phyloP scores from a whole-genome alignment of 2,113 vertebrate genomes.

The Nothobranchius furzeri region DNA sequence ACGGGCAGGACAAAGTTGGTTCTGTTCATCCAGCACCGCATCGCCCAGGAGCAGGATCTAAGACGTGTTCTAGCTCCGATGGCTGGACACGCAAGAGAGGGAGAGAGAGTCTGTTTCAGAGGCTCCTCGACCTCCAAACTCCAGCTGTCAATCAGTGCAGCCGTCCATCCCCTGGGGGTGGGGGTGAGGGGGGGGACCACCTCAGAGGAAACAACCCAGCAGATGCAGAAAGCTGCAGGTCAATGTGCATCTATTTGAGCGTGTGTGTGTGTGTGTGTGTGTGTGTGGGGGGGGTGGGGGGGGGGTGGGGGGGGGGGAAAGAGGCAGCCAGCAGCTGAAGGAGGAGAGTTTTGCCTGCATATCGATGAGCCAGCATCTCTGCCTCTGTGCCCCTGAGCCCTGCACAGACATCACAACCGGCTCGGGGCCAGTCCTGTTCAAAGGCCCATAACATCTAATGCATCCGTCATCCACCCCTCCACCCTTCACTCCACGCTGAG shows the following conservation, averaged over 20 bases:
- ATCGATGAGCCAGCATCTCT: slow-evolving; percentile 75
- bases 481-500: slow-evolving; percentile 9
- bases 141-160: no score
- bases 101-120: slow-evolving; percentile 64
- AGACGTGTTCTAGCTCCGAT: slow-evolving; percentile 36
- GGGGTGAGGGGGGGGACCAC: no score
- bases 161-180: no score
- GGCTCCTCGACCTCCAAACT: slow-evolving; percentile 66
- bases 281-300: slow-evolving; percentile 40
- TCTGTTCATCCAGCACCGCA: slow-evolving; percentile 28
- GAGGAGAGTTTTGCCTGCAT: slow-evolving; percentile 70
- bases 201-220: slow-evolving; percentile 62
- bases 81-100: slow-evolving; percentile 54
- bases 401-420: slow-evolving; percentile 63
- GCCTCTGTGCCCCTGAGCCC: slow-evolving; percentile 67
- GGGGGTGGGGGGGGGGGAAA: slow-evolving; percentile 16
- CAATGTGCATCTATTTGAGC: slow-evolving; percentile 46
- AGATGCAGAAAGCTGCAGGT: slow-evolving; percentile 75
- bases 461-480: slow-evolving; percentile 20
- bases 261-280: slow-evolving; percentile 14
- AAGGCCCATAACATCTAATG: slow-evolving; percentile 53
- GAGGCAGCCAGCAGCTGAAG: slow-evolving; percentile 61
- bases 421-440: slow-evolving; percentile 64
- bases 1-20: slow-evolving; percentile 29
- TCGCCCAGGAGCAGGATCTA: slow-evolving; percentile 25